phyloP scores from a whole-genome alignment of 1,140 invertebrate genomes.

The Caerostris darwini region DNA sequence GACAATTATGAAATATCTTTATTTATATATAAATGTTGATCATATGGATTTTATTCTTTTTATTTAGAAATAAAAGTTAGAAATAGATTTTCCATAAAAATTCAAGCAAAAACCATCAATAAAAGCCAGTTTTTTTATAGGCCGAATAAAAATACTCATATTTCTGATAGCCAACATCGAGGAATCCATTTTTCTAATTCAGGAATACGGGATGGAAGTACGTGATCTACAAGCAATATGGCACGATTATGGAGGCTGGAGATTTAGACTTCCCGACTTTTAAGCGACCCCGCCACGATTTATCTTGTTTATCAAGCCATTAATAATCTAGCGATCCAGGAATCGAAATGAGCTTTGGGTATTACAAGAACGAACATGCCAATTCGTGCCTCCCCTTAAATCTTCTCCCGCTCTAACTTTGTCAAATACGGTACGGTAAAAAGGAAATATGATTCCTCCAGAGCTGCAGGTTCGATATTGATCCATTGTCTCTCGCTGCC shows the following conservation, averaged over 20 bases:
- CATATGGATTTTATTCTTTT: no score
- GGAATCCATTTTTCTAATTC: neutral
- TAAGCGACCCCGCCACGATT: slow-evolving; percentile 43
- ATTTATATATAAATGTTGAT: no score
- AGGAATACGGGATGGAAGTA: neutral
- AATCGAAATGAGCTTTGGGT: slow-evolving; percentile 58
- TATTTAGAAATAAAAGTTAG: no score
- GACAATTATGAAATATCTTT: no score
- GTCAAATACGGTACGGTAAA: slow-evolving; percentile 48
- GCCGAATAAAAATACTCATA: no score
- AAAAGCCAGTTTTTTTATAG: no score
- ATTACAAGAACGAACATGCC: slow-evolving; percentile 23
- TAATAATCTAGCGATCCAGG: slow-evolving; percentile 28
- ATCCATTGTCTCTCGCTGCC: slow-evolving; percentile 60
- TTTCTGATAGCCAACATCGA: no score
- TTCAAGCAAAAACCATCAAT: no score
- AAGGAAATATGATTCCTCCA: slow-evolving; percentile 64
- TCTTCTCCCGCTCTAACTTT: slow-evolving; percentile 26
- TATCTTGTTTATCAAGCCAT: slow-evolving; percentile 65
- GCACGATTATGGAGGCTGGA: slow-evolving; percentile 30
- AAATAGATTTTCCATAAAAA: no score
- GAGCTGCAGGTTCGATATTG: slow-evolving; percentile 56
- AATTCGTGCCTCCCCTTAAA: slow-evolving; percentile 26
- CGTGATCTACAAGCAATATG: slow-evolving; percentile 34
- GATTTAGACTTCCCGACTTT: slow-evolving; percentile 43